Evolutionary conservation across 2,113 vertebrate genomes (phyloP).

Genomic region (Sorex araneus): DNA sequence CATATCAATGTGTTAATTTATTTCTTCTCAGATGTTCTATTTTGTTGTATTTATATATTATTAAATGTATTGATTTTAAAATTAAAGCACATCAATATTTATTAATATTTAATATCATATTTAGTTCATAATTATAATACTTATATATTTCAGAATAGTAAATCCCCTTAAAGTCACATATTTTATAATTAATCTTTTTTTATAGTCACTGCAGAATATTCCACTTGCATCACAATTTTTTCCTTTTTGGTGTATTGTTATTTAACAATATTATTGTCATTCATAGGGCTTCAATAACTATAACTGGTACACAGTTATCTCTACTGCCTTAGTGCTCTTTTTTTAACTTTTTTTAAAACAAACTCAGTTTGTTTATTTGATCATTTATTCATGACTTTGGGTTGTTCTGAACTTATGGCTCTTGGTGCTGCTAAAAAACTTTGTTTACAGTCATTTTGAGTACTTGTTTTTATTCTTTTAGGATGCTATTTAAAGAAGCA

Average conservation of each 20-base stretch:
- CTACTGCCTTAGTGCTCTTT: no score
- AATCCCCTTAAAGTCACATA: not conserved
- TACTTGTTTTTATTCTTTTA: no score
- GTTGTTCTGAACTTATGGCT: no score
- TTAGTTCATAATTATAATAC: slow-evolving; percentile 31
- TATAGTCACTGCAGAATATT: slow-evolving; percentile 43
- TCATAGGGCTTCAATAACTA: not conserved
- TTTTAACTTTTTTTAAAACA: no score
- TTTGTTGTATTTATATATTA: not conserved
- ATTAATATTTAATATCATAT: not conserved
- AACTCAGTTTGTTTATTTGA: no score
- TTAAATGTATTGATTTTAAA: not conserved
- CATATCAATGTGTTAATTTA: not conserved
- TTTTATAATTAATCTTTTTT: slow-evolving; percentile 56
- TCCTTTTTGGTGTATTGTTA: slow-evolving; percentile 13
- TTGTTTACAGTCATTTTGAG: no score
- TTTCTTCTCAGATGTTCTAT: not conserved
- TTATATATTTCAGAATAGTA: slow-evolving; percentile 59
- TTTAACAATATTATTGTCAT: not conserved
- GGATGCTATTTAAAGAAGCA: not conserved
- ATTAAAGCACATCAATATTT: not conserved
- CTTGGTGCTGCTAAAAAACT: no score
- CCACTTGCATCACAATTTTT: not conserved
- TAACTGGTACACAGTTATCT: no score
- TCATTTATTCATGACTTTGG: no score